Evolutionary conservation across 2,113 vertebrate genomes (phyloP).

Genomic region (Sclerurus mexicanus): DNA sequence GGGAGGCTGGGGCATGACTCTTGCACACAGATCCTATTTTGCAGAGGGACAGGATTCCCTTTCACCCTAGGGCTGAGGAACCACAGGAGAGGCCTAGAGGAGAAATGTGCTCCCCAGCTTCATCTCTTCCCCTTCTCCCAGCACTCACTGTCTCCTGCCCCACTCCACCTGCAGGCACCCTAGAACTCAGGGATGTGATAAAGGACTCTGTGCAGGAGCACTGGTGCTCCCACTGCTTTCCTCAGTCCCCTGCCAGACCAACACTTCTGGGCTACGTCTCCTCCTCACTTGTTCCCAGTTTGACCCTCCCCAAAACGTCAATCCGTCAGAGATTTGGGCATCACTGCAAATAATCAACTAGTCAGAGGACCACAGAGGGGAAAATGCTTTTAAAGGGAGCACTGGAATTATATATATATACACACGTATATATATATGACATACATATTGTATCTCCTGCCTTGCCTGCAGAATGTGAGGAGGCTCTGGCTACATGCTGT

Average conservation of each 20-base stretch:
- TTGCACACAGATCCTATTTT: background rate
- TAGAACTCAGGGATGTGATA: background rate
- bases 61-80: no score
- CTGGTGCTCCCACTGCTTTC: background rate
- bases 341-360: background rate
- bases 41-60: background rate
- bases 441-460: background rate
- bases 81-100: background rate
- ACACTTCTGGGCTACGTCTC: background rate
- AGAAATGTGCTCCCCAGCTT: background rate
- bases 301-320: background rate
- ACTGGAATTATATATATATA: background rate
- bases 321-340: background rate
- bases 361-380: background rate
- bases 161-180: background rate
- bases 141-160: background rate
- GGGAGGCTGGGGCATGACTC: rapidly evolving
- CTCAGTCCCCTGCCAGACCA: background rate
- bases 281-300: background rate
- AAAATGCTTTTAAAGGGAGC: background rate
- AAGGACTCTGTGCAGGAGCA: background rate
- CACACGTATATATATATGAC: background rate
- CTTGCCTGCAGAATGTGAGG: rapidly evolving
- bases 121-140: background rate
- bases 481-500: background rate